A percentile compares a stretch with the other conserved stretches of the same genome.
Evolutionary conservation across 2,113 vertebrate species (phyloP).

Genomic region (Triplophysa siluroides): DNA sequence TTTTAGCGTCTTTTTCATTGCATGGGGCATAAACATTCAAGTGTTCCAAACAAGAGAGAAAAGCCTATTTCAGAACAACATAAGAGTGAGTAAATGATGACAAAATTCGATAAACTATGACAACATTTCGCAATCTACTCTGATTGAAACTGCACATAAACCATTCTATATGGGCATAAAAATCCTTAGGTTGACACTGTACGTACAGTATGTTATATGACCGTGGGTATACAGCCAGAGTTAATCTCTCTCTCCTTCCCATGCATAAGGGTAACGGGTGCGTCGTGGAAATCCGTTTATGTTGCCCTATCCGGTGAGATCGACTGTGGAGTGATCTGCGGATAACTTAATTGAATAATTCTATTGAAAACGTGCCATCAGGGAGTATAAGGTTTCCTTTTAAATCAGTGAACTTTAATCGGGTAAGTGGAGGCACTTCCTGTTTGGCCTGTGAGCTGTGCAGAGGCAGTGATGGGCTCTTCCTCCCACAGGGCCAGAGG

Average conservation of each 20-base stretch:
- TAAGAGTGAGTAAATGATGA: not conserved
- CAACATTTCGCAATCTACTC: not conserved
- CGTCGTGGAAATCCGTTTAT: constrained; percentile 43
- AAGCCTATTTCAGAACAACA: not conserved
- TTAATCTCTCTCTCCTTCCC: constrained; percentile 11
- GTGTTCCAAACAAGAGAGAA: no score
- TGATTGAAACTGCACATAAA: not conserved
- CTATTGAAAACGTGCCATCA: constrained; percentile 58
- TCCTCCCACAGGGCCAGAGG: constrained; percentile 33
- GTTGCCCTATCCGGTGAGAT: constrained; percentile 45
- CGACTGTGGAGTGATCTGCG: constrained; percentile 57
- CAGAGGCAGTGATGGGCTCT: constrained; percentile 31
- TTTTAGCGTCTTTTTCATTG: no score
- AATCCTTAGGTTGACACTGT: not conserved
- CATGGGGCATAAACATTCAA: no score
- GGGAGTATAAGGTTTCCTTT: constrained; percentile 57
- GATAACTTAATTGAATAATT: constrained; percentile 67
- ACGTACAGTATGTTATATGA: constrained; percentile 1
- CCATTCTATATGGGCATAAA: not conserved
- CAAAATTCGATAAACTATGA: not conserved
- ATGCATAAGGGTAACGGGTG: constrained; percentile 3
- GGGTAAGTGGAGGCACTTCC: constrained; percentile 48
- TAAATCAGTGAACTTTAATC: constrained; percentile 45
- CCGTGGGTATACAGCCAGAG: not conserved
- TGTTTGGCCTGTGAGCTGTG: constrained; percentile 39